Base-by-base conservation (phyloP, 2,888 invertebrate species). In the Dermolepida albohirtum region DNA sequence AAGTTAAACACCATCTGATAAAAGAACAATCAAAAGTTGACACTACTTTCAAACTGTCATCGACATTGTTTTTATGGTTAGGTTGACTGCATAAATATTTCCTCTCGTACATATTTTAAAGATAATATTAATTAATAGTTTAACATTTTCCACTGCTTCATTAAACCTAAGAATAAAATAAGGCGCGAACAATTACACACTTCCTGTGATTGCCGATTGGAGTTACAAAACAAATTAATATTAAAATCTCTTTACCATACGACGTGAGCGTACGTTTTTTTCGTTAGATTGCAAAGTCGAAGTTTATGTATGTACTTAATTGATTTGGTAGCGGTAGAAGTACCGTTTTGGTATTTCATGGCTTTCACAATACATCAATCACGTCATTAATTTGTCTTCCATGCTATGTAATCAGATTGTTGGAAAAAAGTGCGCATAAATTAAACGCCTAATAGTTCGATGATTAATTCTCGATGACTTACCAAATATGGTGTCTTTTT, bases 291-390 rank as follows among this genome's bases (percentile, higher is more conserved):
- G 41, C 41, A 5, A 22, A 22, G 22, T 22, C 4, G 22, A 22
- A 22, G 22, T 4, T 22, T 22, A 22, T 22, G 22, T 22, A 22
- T 22, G 22, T 22, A 22, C 11, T 34, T 54, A 40, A 54, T 54
- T 40, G 54, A 54, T 40, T 55, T 55, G 55, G 55, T 17, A 55
- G 55, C 16, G n/a, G 17, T 55, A 22, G 40, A 41, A 55, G 55
- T 55, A 55, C 55, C 55, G 55, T 55, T 55, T 55, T 41, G 55
- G 55, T 22, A 55, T 55, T 55, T 40, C 40, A 55, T 55, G 41
- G 40, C 55, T 55, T 55, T 55, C 55, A 55, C 55, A 55, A 55
- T 41, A 39, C 17, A 41, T 55, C 55, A 55, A 55, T 55, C 55
- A 55, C 16, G 40, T 55, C 41, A 40, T 55, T 55, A 55, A 55